phyloP scores from a whole-genome alignment of 2,888 invertebrate genomes.

The Scaptomyza tumidula region DNA sequence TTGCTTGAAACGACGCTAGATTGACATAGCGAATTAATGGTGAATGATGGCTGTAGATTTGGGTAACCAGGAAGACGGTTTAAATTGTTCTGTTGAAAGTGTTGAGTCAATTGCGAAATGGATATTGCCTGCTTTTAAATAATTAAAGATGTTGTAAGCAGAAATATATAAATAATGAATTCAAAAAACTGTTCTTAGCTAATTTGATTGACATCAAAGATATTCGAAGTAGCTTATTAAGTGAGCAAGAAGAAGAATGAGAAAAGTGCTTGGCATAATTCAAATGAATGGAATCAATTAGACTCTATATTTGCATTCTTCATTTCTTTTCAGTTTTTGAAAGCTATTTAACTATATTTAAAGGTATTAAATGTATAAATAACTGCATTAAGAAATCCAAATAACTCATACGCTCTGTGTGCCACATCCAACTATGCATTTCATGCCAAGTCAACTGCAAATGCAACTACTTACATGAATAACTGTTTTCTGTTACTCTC shows the following conservation, averaged over 20 bases:
- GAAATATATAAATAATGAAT: background rate
- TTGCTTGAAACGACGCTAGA: conserved; percentile 21
- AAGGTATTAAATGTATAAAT: background rate
- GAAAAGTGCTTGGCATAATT: background rate
- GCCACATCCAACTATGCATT: conserved; percentile 4
- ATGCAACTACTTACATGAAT: conserved; percentile 41
- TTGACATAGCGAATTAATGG: conserved; percentile 47
- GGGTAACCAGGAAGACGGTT: background rate
- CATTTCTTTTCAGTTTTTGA: too few species aligned
- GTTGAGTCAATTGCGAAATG: background rate
- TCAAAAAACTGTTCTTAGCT: background rate
- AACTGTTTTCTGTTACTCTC: conserved; percentile 5
- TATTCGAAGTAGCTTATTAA: background rate
- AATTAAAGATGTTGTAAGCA: too few species aligned
- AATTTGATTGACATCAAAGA: background rate
- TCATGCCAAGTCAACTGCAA: conserved; percentile 39
- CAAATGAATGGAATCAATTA: too few species aligned
- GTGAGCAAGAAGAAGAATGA: background rate
- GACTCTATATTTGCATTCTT: background rate
- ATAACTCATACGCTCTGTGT: conserved; percentile 45
- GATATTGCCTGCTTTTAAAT: background rate
- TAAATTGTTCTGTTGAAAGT: conserved; percentile 16
- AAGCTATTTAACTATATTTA: background rate
- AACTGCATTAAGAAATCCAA: conserved; percentile 26
- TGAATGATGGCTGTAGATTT: conserved; percentile 32